Evolutionary conservation across 2,888 invertebrate species (phyloP), one percentile per base, ranked within the genome.

Genomic region (Metacarcinus magister): DNA sequence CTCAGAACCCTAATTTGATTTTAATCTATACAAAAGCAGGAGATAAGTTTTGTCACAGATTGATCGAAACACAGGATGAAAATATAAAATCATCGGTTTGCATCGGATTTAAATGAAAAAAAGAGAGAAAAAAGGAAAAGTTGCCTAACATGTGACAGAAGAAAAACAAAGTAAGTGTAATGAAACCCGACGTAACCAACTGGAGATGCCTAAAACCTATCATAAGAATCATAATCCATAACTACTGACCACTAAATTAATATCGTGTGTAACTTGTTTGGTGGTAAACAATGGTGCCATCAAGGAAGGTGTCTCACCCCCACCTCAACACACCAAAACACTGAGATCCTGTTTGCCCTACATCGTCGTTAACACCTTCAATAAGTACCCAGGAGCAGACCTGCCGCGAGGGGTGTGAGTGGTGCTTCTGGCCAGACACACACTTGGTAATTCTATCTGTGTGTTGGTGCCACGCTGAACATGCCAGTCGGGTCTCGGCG

Each of bases 341-440:
- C 75, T 87, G 87, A 87, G 32, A 87, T 87, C 39, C 32, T 87
- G 39, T n/a, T 10, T 16, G 16, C n/a, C 39, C 32, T 39, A 87
- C 39, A 39, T 32, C 19, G 39, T 39, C 87, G 87, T 87, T 87
- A 87, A 87, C 39, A 39, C 39, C 39, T 39, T 32, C 87, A 87
- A 32, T 87, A 87, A 32, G 87, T 16, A 87, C 39, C 8, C 87
- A 87, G 39, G 39, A 39, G 75, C 28, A 75, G 87, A 16, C 19
- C 39, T 87, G 87, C 39, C 39, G 87, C 39, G 39, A 32, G 87
- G 87, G 87, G 39, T 39, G 87, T 39, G 87, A 87, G 87, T 87
- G 87, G 16, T 87, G 87, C 39, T 87, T 39, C 87, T 87, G 39
- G 87, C 87, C 87, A 87, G 87, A 39, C 87, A 87, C 28, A 28